Evolutionary conservation across 2,888 invertebrate genomes (phyloP), one percentile per base, ranked within the genome.

Genomic region (Unio delphinus): DNA sequence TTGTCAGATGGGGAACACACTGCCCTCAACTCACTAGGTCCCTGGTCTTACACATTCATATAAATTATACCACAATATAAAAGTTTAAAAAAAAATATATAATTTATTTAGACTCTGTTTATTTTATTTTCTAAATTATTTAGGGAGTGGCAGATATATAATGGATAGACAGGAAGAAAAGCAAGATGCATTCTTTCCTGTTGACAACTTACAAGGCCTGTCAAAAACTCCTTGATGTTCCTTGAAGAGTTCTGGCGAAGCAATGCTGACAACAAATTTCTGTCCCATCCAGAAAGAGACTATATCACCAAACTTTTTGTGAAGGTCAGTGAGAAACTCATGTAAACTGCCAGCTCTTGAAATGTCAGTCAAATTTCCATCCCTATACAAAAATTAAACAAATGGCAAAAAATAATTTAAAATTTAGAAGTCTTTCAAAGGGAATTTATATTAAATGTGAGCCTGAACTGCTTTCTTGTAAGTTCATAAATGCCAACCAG

Each of bases 261-360:
- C 86, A 30, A 90, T 84, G 79, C 90, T 90, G 72, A 90, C 88
- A 18, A 86, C 82, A 62, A 86, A 82, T 65, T 83, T 75, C 30
- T 84, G 75, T 55, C 89, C 89, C 78, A 84, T 85, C 90, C 90
- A 90, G 75, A 91, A 90, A n/a, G 89, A 88, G 20, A 87, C 86
- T 54, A 90, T 89, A 4, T 85, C 75, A 20, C 90, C 90, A 79
- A 83, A 89, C 61, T 86, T 75, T 54, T 84, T 75, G 67, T 91
- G 90, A 5, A 90, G 78, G n/a, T 84, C 81, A 30, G 80, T 58
- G 15, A 91, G 79, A 80, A 90, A 91, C 78, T 90, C 82, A 74
- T 90, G 90, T 5, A 90, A 79, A 74, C 90, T 89, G n/a, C 90
- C 90, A 60, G 88, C 88, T 61, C 83, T 78, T 5, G 65, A 74